Percentiles rank a stretch among this genome's conserved stretches.
phyloP scores from a whole-genome alignment of 2,113 vertebrate genomes.

The Phaethon lepturus region DNA sequence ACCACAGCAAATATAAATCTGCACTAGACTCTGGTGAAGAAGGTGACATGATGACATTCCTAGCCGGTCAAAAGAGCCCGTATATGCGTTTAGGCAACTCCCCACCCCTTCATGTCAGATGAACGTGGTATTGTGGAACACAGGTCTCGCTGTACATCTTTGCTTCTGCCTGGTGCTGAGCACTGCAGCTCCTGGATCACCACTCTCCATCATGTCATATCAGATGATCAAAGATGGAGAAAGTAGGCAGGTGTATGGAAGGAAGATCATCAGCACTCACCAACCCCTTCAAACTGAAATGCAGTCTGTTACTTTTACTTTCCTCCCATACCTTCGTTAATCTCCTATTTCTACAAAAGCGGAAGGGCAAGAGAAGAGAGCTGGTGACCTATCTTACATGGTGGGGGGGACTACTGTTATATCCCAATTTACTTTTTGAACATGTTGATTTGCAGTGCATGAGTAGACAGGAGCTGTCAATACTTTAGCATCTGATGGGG shows the following conservation, averaged over 20 bases:
- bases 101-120: accelerated
- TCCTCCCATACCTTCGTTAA: background rate
- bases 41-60: background rate
- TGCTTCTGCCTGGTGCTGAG: background rate
- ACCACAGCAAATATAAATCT: background rate
- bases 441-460: background rate
- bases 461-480: background rate
- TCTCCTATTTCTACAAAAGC: background rate
- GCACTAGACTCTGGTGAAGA: background rate
- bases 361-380: background rate
- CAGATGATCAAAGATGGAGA: background rate
- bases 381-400: background rate
- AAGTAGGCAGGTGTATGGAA: background rate
- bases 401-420: background rate
- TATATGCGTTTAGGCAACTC: background rate
- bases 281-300: background rate
- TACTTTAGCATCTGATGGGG: background rate
- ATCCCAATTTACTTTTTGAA: background rate
- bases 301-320: background rate
- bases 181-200: background rate
- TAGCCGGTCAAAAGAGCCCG: background rate
- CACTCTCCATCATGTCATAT: background rate
- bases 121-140: background rate
- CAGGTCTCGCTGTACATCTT: accelerated
- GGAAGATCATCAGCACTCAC: background rate